Evolutionary conservation across 1,140 invertebrate genomes (phyloP), one percentile per base, ranked within the genome.

Genomic region (Aleiodes sp.): DNA sequence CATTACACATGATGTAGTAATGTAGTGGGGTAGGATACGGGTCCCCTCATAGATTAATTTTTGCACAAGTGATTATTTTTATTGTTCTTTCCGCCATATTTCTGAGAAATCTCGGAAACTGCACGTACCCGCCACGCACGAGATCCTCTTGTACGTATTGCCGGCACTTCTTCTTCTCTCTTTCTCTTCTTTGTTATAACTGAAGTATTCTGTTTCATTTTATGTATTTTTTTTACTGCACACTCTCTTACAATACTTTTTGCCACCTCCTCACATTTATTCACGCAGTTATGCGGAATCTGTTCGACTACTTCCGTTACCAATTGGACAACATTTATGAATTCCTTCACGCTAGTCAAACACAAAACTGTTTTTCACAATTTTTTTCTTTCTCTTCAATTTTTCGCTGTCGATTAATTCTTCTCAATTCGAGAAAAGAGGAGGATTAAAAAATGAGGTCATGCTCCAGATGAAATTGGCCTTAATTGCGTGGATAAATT

Each of bases 71-170:
- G 80, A 84, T 86, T 85, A 85, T 80, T 82, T 83, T 85, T 82
- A 86, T 86, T 86, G 84, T 84, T 81, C 82, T 82, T 85, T 86
- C 84, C 84, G 83, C 83, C 74, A 77, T 70, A 74, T 29, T 86
- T 86, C 84, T 85, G 46, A 73, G 83, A 86, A 86, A 84, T 85
- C 84, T 80, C 79, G 79, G 79, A 75, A 83, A 75, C 78, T 76
- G 75, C 75, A 74, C 68, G 75, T 81, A 72, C 71, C 52, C 65
- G 71, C 75, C 75, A 76, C 77, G 77, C 80, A 82, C 79, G 78
- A 82, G 77, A 84, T 79, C 74, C 76, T 71, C 71, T 71, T 73
- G 33, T 35, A 26, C 66, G 70, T 70, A 75, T 68, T 69, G 24
- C 19, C 64, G 29, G 9, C 26, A 46, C 14, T 3, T 19, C 31